A percentile compares a stretch with the other conserved stretches of the same genome.
phyloP scores from a whole-genome alignment of 2,113 vertebrate species.

The Coptodon rendalli region DNA sequence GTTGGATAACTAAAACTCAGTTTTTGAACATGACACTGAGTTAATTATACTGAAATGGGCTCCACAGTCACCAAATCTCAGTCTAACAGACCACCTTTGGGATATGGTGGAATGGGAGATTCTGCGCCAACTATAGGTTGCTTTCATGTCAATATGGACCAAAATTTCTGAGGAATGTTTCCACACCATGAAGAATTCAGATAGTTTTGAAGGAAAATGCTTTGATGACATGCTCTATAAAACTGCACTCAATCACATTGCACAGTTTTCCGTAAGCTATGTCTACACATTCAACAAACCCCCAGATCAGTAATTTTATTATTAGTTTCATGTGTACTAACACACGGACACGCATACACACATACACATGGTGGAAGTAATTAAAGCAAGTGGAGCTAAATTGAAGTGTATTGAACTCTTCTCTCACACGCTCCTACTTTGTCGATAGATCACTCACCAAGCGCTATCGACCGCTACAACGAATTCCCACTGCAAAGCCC shows the following conservation, averaged over 20 bases:
- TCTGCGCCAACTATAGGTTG: neutral
- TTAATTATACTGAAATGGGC: neutral
- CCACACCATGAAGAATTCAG: neutral
- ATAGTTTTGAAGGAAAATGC: neutral
- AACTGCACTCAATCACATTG: neutral
- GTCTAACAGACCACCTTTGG: neutral
- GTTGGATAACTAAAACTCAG: neutral
- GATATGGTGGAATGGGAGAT: neutral
- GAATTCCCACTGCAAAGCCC: constrained; percentile 31
- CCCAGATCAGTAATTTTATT: constrained; percentile 51
- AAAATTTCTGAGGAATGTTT: neutral
- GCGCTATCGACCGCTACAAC: constrained; percentile 52
- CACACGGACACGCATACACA: constrained; percentile 7
- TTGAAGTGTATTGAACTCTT: constrained; percentile 72
- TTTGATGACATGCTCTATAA: neutral
- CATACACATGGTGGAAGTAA: constrained; percentile 51
- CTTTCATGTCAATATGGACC: neutral
- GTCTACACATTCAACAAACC: constrained; percentile 17
- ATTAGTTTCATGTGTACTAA: constrained; percentile 16
- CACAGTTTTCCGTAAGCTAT: neutral
- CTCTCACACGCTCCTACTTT: constrained; percentile 49
- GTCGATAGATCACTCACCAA: constrained; percentile 65
- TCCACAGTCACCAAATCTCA: neutral
- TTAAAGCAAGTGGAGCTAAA: constrained; percentile 70
- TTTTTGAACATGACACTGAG: neutral